These are phyloP conservation scores for Falcaria lacertinaria DNA, from an alignment of 2,888 invertebrate species.

Conservation along the genomic window DNA sequence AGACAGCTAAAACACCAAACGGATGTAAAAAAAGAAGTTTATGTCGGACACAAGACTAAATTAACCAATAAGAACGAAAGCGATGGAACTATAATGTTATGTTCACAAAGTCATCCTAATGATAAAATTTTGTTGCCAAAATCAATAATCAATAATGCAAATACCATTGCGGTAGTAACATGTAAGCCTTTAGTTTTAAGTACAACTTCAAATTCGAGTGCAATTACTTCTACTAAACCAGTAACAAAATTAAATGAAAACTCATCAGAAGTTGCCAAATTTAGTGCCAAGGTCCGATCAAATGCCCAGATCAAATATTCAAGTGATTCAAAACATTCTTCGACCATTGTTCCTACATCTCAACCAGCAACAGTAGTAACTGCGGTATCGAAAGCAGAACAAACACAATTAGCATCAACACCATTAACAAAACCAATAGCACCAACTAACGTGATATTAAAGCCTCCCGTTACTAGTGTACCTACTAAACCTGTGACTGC, in stretches of 20 bases:
- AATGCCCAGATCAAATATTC: background rate
- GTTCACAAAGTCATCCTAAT: no score
- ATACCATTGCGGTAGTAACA: conserved; percentile 6
- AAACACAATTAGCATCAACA: conserved; percentile 4
- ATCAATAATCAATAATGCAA: conserved; percentile 12
- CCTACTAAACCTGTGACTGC: conserved; percentile 10
- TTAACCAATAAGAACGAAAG: background rate
- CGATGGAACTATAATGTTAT: no score
- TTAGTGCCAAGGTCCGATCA: background rate
- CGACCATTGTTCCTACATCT: conserved; percentile 1
- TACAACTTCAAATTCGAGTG: conserved; percentile 6
- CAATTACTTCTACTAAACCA: background rate
- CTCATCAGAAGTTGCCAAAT: background rate
- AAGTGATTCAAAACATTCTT: background rate
- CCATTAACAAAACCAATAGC: conserved; percentile 5
- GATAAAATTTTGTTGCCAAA: background rate
- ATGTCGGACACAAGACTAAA: background rate
- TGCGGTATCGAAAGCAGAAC: conserved; percentile 2
- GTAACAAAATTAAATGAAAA: background rate
- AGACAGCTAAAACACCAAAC: no score
- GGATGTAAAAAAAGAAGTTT: no score
- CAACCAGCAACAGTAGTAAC: conserved; percentile 8
- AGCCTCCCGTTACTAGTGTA: background rate
- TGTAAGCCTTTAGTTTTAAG: conserved; percentile 8
- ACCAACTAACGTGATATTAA: background rate